Base-by-base conservation (phyloP, 1,140 invertebrate species). In the Lycorma delicatula region DNA sequence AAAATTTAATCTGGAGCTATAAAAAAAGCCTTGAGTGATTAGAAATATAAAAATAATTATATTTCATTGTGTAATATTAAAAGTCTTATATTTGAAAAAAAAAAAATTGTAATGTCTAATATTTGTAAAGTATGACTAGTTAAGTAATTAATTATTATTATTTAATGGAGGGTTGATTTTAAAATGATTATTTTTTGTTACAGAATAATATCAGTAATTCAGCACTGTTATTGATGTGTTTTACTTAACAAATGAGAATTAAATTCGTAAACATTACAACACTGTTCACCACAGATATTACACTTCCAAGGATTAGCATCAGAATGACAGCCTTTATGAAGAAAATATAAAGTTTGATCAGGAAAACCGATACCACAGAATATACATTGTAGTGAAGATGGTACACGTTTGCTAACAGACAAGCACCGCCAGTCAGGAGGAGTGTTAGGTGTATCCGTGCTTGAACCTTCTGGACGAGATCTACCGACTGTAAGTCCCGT, bases 291-390 rank as follows among this genome's bases (percentile, higher is more conserved):
- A 72, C 95, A 98, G 63, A 97, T 91, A 76, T 97, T 97, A 74
- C 95, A 98, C 73, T 93, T 93, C 92, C 93, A 97, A 0, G 94
- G 93, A 77, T 97, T 94, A 60, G 91, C 89, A 65, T 96, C 90
- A 61, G 91, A 93, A 76, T 98, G 95, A 71, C 95, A 91, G 60
- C 93, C 93, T 77, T 96, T 97, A 77, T 98, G 95, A 48, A 98
- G 79, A 74, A 97, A 93, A 75, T 97, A 97, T 27, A 97, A 78
- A 0, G 93, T 97, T 67, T 90, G 89, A 75, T 97, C 93, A 1
- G 91, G 89, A 74, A 96, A 98, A 6, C 91, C 84, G 60, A 98
- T 96, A 60, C 89, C 86, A 74, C 95, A 98, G 70, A 91, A 92
- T 18, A 82, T 79, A 70, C 90, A 93, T 64, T 87, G 83, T 29